Base-by-base conservation (phyloP, 2,888 invertebrate genomes). In the Muschampia plurimacula region DNA sequence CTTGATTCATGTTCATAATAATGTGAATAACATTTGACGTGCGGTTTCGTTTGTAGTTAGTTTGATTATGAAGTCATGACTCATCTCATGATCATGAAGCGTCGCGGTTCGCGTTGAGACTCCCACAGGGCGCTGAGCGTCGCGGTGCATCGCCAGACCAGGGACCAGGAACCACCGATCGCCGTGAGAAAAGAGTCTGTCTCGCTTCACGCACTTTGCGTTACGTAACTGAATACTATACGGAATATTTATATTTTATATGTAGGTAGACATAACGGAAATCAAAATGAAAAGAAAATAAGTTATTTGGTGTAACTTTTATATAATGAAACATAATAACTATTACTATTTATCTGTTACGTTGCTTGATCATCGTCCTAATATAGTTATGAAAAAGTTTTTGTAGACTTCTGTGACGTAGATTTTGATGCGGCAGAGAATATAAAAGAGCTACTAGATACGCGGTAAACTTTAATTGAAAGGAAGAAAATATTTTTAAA, bases 121-220 rank as follows among this genome's bases (percentile, higher is more conserved):
- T 90, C 89, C 88, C 90, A 90, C 87, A 88, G 82, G 81, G 84
- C 82, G 52, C 8, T 52, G 49, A 8, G 22, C 22, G 55, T 55
- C 22, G 55, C 22, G 22, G 22, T 22, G 22, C 55, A 10, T 22
- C 81, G 80, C 84, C 82, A 82, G 82, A 83, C 80, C 81, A 80
- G 82, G 82, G 80, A 79, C 78, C 80, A 84, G 59, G 73, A 71
- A 85, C 80, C 83, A 79, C 82, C 83, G 91, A 93, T 90, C 91
- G 87, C 88, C 93, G 93, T 93, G 93, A 90, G 93, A 93, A 92
- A 84, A 86, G 77, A 78, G 79, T 77, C 77, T 80, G 92, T 90
- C 84, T 84, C 90, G 93, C 88, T 89, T 88, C 89, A 86, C 81
- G 80, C 86, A 84, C 82, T 86, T 41, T 15, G 63, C 81, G 67